These are phyloP conservation scores for Diorhabda elongata DNA, from an alignment of 1,140 invertebrate genomes.

Conservation along the genomic window DNA sequence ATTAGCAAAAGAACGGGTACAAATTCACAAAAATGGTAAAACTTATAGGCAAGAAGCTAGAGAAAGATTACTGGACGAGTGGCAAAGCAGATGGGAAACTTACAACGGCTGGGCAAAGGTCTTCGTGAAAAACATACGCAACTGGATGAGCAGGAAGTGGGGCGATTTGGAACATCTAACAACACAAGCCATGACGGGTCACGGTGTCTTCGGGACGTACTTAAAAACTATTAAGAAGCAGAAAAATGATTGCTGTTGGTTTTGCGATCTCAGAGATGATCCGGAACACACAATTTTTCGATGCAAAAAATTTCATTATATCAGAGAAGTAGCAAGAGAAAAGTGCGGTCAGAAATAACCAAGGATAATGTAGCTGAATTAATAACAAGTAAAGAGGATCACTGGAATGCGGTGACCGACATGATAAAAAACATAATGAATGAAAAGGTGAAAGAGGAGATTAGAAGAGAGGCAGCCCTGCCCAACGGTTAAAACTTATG, in stretches of 20 bases:
- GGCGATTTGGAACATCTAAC: constrained; percentile 9
- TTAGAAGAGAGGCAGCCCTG: too few relatives aligned
- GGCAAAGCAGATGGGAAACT: constrained; percentile 19
- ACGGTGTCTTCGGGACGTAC: constrained; percentile 21
- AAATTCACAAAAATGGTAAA: too few relatives aligned
- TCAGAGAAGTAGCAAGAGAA: background rate
- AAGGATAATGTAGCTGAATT: background rate
- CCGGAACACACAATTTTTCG: constrained; percentile 11
- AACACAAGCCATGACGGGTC: constrained; percentile 21
- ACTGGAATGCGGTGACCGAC: background rate
- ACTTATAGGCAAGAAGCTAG: background rate
- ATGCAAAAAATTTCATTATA: background rate
- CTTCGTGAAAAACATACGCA: constrained; percentile 16
- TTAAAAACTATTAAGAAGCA: background rate
- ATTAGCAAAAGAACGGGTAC: too few relatives aligned
- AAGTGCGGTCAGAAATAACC: background rate
- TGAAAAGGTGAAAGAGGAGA: too few relatives aligned
- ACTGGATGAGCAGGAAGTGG: constrained; percentile 6
- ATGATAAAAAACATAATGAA: background rate
- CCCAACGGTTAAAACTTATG: too few relatives aligned
- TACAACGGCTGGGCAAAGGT: constrained; percentile 17
- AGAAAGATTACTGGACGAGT: constrained; percentile 1
- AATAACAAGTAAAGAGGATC: background rate
- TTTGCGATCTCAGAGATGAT: background rate
- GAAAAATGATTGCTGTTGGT: constrained; percentile 3